phyloP scores from a whole-genome alignment of 2,797 vertebrate species.

The Amphiprion clarkii region DNA sequence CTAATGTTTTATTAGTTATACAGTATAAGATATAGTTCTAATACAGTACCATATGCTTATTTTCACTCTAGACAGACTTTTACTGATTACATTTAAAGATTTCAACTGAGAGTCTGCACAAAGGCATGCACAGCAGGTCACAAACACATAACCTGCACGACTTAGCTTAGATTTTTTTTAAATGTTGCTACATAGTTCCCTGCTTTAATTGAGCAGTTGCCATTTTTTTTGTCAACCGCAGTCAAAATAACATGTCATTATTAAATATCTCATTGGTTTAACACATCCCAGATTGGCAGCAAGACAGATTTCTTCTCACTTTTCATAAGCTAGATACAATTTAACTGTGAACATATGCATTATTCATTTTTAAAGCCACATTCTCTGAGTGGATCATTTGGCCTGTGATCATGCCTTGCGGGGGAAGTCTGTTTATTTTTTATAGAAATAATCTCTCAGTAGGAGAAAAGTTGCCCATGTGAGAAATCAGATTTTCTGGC shows the following conservation, averaged over 20 bases:
- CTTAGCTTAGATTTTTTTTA: background rate
- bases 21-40: slow-evolving; percentile 2
- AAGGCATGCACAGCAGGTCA: background rate
- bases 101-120: too few relatives aligned
- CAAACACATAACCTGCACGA: slow-evolving; percentile 23
- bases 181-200: slow-evolving; percentile 21
- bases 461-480: slow-evolving; percentile 81
- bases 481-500: slow-evolving; percentile 85
- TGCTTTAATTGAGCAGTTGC: background rate
- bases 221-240: slow-evolving; percentile 6
- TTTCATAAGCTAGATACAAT: slow-evolving; percentile 60
- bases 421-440: slow-evolving; percentile 83
- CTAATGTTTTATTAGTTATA: slow-evolving; percentile 13
- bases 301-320: slow-evolving; percentile 33
- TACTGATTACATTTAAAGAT: background rate
- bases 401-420: slow-evolving; percentile 79
- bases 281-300: slow-evolving; percentile 62
- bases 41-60: background rate
- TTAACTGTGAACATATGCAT: slow-evolving; percentile 77
- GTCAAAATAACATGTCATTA: slow-evolving; percentile 36
- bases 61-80: background rate
- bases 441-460: slow-evolving; percentile 83
- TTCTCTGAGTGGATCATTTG: slow-evolving; percentile 81
- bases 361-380: slow-evolving; percentile 83
- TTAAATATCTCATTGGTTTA: slow-evolving; percentile 52